phyloP scores from a whole-genome alignment of 1,140 invertebrate genomes.

The Heliothis subflexa region DNA sequence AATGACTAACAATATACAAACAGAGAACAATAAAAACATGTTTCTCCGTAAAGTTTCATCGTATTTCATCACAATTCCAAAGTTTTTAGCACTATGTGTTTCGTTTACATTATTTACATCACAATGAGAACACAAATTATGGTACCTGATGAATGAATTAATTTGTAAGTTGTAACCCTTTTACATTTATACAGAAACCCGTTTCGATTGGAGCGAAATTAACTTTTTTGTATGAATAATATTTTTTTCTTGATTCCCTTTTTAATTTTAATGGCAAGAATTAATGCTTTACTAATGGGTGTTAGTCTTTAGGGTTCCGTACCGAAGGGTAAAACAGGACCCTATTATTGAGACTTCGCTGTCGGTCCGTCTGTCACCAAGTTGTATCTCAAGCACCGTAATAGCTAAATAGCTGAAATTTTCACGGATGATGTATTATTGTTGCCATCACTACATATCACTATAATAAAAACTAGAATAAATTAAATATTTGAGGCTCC shows the following conservation, averaged over 20 bases:
- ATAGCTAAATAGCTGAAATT: no score
- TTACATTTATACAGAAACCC: conserved; percentile 4
- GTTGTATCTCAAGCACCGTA: no score
- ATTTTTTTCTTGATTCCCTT: background rate
- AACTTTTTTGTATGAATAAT: conserved; percentile 9
- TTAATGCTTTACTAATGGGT: conserved; percentile 15
- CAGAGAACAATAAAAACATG: conserved; percentile 25
- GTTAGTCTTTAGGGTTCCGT: no score
- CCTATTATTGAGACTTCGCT: no score
- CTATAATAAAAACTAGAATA: no score
- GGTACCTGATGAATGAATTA: conserved; percentile 33
- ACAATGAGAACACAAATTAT: conserved; percentile 35
- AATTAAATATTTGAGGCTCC: no score
- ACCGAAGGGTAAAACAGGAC: no score
- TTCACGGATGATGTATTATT: no score
- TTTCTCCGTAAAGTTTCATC: conserved; percentile 19
- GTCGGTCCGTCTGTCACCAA: no score
- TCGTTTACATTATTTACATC: conserved; percentile 26
- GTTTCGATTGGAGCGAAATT: conserved; percentile 24
- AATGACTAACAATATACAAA: conserved; percentile 10
- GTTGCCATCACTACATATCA: no score
- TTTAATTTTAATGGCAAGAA: background rate
- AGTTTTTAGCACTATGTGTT: conserved; percentile 33
- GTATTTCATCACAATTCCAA: conserved; percentile 30
- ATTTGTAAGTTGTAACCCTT: conserved; percentile 29